A percentile compares a stretch with the other conserved stretches of the same genome.
phyloP scores from a whole-genome alignment of 2,113 vertebrate species.

The Dicerorhinus sumatrensis region DNA sequence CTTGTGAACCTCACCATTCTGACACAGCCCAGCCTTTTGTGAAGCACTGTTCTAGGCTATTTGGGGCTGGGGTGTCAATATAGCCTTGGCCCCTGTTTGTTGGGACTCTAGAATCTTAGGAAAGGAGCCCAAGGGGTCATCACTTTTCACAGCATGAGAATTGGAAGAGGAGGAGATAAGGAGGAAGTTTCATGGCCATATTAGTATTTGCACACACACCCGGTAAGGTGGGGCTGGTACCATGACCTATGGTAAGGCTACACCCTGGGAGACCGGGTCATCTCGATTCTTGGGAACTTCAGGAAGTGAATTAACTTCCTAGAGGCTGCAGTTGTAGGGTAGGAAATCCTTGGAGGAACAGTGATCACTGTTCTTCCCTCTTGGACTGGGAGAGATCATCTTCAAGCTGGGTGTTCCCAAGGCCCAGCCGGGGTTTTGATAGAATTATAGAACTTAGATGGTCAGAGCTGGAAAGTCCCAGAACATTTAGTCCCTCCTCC shows the following conservation, averaged over 20 bases:
- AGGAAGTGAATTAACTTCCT: background rate
- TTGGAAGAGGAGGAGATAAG: background rate
- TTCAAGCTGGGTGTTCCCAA: slow-evolving; percentile 39
- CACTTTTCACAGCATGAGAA: slow-evolving; percentile 49
- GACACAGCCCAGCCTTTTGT: background rate
- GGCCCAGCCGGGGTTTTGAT: slow-evolving; percentile 2
- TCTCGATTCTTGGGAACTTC: background rate
- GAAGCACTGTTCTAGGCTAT: background rate
- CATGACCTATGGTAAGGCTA: background rate
- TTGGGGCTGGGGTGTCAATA: background rate
- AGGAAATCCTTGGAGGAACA: background rate
- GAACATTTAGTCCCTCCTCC: background rate
- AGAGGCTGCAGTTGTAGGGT: background rate
- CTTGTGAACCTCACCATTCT: background rate
- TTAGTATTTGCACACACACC: background rate
- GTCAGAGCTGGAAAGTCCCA: slow-evolving; percentile 70
- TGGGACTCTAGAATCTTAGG: background rate
- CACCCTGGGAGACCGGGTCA: background rate
- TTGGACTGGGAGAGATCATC: background rate
- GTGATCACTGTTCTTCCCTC: background rate
- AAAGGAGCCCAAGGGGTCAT: background rate
- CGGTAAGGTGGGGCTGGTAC: background rate
- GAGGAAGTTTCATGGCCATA: background rate
- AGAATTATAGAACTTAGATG: slow-evolving; percentile 51
- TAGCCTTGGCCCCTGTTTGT: background rate